Evolutionary conservation across 2,888 invertebrate species (phyloP).

Genomic region (Criorhina ranunculi): DNA sequence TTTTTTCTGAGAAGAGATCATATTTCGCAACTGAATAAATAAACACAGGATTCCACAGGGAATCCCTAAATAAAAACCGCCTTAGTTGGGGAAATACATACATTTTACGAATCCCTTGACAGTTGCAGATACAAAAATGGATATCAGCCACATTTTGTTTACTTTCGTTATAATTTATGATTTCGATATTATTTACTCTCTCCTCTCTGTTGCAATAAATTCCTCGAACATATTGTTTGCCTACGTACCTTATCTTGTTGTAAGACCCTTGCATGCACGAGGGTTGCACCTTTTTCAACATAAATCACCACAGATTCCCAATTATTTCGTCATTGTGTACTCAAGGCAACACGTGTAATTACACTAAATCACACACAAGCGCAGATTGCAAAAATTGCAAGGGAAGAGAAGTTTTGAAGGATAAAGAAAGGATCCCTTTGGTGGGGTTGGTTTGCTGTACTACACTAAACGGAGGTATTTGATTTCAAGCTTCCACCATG

Average conservation of each 20-base stretch:
- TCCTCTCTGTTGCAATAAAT: conserved; percentile 29
- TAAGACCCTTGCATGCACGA: conserved; percentile 7
- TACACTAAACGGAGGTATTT: conserved; percentile 30
- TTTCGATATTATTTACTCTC: conserved; percentile 17
- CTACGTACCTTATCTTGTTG: conserved; percentile 13
- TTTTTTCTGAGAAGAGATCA: too few relatives aligned
- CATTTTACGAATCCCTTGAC: too few relatives aligned
- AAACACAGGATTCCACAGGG: too few relatives aligned
- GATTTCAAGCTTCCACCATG: conserved; percentile 31
- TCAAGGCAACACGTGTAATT: conserved; percentile 68
- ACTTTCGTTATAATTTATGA: conserved; percentile 5
- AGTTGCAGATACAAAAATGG: too few relatives aligned
- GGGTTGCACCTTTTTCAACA: conserved; percentile 49
- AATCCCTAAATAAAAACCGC: too few relatives aligned
- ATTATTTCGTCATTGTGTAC: conserved; percentile 68
- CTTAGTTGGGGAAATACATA: too few relatives aligned
- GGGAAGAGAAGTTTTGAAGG: conserved; percentile 5
- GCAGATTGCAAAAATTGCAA: conserved; percentile 49
- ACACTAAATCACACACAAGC: conserved; percentile 44
- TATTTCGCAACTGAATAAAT: too few relatives aligned
- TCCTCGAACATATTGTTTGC: conserved; percentile 51
- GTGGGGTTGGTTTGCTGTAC: conserved; percentile 5
- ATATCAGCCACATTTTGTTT: background rate
- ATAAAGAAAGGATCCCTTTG: conserved; percentile 35
- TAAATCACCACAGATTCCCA: conserved; percentile 68